Base-by-base conservation (phyloP, 2,888 invertebrate genomes). In the Mactromeris polynyma region DNA sequence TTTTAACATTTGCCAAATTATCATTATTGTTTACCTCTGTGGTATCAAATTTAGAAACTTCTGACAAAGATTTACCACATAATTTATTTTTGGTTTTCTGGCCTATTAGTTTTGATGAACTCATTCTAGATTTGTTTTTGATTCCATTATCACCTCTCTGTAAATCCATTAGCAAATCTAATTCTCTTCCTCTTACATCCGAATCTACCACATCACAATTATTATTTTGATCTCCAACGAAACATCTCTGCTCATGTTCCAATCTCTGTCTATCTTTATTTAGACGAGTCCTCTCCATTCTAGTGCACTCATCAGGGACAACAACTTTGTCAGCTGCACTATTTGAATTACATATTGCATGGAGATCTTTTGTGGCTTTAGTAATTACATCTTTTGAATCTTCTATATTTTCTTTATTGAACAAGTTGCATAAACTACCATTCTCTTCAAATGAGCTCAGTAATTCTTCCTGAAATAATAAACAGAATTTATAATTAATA, bases 391-490 rank as follows among this genome's bases (percentile, higher is more conserved):
- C 73, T 14, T 26, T 2, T 9, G 36, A 0, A 33, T 73, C 36
- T 73, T 31, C 19, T 14, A 19, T 73, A 33, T 73, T 73, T 26
- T 33, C 19, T 33, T 33, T 19, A 33, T 33, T 11, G 3, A 11
- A 73, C 17, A 26, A 33, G 14, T 33, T 11, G 36, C 33, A 26
- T 6, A 26, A 64, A 26, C 7, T 38, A 36, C 58, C 80, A 17
- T 80, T 58, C 0, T 14, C 82, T 36, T 40, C 42, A 21, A 83
- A 83, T 26, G 42, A 46, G 26, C 78, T 84, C 54, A 84, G 54
- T 36, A 84, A 46, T 26, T 84, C 84, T 38, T 84, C 78, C 84
- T 84, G 84, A 77, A 84, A 84, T 42, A 19, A 54, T 51, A 46
- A 17, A 51, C 46, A 46, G 46, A 46, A 46, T 46, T 17, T 46